Conservation (phyloP, 2,113 vertebrate genomes). For the Leucopternis melanops region DNA sequence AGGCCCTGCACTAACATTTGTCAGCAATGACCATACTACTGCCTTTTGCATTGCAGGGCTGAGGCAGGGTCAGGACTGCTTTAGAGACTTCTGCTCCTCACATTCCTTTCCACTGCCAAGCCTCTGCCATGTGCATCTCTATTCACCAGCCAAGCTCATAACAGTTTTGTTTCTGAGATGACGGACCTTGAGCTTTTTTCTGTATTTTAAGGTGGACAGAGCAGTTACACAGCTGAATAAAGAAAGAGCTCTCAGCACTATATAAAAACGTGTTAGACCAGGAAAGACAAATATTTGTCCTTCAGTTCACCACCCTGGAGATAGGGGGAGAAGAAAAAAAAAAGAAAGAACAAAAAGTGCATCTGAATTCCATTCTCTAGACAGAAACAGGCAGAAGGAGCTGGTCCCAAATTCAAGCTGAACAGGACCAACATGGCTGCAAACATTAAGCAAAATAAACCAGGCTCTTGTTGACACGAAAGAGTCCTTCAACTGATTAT, state of each 20-base stretch:
- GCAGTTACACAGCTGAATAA: neutral
- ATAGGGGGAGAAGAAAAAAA: neutral
- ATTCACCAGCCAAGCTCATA: neutral
- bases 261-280: neutral
- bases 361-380: neutral
- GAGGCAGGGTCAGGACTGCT: neutral
- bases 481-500: neutral
- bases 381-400: neutral
- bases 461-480: neutral
- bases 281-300: slow-evolving; percentile 55
- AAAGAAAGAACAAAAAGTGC: neutral
- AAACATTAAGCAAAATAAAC: neutral
- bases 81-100: neutral
- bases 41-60: neutral
- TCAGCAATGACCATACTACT: neutral
- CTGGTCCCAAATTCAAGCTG: neutral
- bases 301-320: neutral
- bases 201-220: neutral
- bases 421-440: neutral
- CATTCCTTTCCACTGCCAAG: neutral
- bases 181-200: neutral
- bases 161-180: neutral
- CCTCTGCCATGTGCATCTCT: neutral
- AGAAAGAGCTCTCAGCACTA: neutral
- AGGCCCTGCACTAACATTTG: neutral